Base-by-base conservation (phyloP, 1,140 invertebrate species). In the Probaryconus sp. region DNA sequence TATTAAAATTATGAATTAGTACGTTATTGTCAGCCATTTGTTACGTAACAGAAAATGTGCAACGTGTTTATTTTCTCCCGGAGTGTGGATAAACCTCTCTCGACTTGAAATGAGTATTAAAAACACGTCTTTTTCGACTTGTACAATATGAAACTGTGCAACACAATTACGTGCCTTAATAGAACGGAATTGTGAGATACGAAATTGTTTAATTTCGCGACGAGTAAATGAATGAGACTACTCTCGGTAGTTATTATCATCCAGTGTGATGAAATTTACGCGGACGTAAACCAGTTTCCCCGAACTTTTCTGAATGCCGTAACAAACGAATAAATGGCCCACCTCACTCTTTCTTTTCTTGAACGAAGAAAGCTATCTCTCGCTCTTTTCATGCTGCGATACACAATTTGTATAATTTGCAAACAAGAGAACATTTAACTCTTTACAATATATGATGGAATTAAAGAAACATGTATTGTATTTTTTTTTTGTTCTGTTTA, bases 241-340 rank as follows among this genome's bases (percentile, higher is more conserved):
- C 63, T n/a, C n/a, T 71, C 51, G 63, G 74, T 53, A 67, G 67
- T 68, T 63, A 71, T 76, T 76, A 75, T 65, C 72, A 63, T 63
- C 67, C 63, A 11, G 63, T 45, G 61, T 43, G 73, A 65, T 71
- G 74, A 76, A 76, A 76, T 76, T 76, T 68, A 71, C 74, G 68
- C 63, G 63, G 63, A 76, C 74, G 74, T 71, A 76, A 76, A 71
- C 50, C 56, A 56, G 73, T 70, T 70, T 67, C 53, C 42, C 61
- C 47, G 55, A 48, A 60, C 55, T 61, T 55, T 64, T 65, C 58
- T 30, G 40, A 55, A 43, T 43, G 50, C 67, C 67, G 53, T 69
- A 70, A 76, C 73, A 70, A 70, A 76, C 61, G 60, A 67, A 70
- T 61, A 56, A 70, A 70, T 50, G 65, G 47, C 40, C 67, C 60